These are phyloP conservation scores for Scomber scombrus DNA, from an alignment of 2,113 vertebrate genomes.

Conservation along the genomic window DNA sequence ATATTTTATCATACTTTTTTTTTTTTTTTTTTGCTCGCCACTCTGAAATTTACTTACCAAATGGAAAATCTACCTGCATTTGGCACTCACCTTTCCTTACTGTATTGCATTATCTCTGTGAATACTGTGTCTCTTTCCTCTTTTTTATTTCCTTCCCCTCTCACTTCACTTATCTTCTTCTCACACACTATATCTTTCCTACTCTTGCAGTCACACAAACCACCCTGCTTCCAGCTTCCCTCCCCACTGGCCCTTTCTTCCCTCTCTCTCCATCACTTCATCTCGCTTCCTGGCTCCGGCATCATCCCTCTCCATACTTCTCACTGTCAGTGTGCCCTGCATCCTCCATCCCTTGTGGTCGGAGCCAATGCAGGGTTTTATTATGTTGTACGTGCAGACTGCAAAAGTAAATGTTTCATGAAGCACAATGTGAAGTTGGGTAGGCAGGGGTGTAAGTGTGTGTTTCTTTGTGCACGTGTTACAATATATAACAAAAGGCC, in stretches of 20 bases:
- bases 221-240: neutral
- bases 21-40: no score
- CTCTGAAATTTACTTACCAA: no score
- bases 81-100: no score
- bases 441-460: neutral
- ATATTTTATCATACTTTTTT: no score
- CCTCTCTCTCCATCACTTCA: constrained; percentile 10
- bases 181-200: neutral
- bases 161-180: no score
- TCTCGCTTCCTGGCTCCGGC: constrained; percentile 31
- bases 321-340: neutral
- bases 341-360: constrained; percentile 17
- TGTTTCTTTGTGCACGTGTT: neutral
- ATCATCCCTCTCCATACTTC: constrained; percentile 1
- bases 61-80: no score
- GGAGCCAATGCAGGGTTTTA: neutral
- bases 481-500: constrained; percentile 9
- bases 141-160: neutral
- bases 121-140: neutral
- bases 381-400: neutral
- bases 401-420: constrained; percentile 25
- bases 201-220: constrained; percentile 14
- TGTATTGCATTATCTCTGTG: neutral
- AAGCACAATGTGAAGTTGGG: neutral
- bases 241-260: neutral